These are phyloP conservation scores for Temnothorax longispinosus DNA, from an alignment of 1,140 invertebrate genomes.

Conservation along the genomic window DNA sequence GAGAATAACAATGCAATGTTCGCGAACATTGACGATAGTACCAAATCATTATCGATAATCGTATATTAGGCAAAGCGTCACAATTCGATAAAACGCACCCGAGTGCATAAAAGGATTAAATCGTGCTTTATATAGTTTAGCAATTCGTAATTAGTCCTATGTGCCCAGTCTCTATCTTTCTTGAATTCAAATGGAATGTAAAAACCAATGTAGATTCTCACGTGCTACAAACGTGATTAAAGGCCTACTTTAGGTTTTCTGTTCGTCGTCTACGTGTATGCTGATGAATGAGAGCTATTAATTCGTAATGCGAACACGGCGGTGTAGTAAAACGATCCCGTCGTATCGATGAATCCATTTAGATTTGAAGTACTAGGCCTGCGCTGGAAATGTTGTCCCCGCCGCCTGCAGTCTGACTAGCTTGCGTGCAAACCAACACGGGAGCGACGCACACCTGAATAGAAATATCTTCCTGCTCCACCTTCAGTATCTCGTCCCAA, in stretches of 20 bases:
- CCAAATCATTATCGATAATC: conserved; percentile 10
- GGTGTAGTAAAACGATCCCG: conserved; percentile 3
- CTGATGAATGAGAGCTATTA: background rate
- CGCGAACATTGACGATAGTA: conserved; percentile 16
- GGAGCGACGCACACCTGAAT: conserved; percentile 94
- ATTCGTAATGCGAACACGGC: conserved; percentile 24
- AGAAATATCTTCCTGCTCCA: conserved; percentile 82
- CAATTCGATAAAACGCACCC: conserved; percentile 16
- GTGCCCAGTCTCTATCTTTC: conserved; percentile 1
- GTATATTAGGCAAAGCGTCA: conserved; percentile 23
- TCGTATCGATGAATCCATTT: conserved; percentile 60
- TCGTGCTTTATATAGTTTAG: conserved; percentile 15
- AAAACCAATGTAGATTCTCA: conserved; percentile 10
- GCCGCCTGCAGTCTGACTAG: conserved; percentile 93
- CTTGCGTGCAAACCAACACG: conserved; percentile 93
- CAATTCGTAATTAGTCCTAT: conserved; percentile 17
- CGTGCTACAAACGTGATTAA: conserved; percentile 31
- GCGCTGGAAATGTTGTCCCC: conserved; percentile 96
- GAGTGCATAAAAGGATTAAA: conserved; percentile 4
- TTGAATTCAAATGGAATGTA: conserved; percentile 30
- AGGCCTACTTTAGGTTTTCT: conserved; percentile 20
- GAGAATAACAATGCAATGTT: conserved; percentile 18
- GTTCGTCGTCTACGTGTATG: background rate
- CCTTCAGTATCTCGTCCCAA: conserved; percentile 90
- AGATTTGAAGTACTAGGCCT: conserved; percentile 92